These are phyloP conservation scores for Ormyrus thymus DNA, from an alignment of 2,888 invertebrate species.

Conservation along the genomic window DNA sequence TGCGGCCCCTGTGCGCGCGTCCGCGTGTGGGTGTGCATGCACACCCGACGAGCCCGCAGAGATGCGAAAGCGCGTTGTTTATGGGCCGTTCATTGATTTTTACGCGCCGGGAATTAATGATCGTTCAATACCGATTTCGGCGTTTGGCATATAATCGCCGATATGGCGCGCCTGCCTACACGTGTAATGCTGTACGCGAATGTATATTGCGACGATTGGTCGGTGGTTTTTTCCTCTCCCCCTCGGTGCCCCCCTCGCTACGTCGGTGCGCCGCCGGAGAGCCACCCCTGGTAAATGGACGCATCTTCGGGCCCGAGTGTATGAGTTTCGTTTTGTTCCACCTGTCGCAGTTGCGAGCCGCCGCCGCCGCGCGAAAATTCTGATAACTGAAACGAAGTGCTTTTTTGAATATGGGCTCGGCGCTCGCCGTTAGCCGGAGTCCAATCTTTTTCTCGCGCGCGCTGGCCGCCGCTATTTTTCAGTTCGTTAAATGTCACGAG, in stretches of 20 bases:
- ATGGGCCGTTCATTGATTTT: constrained; percentile 75
- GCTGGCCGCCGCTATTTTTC: neutral
- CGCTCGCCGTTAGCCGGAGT: too few relatives aligned
- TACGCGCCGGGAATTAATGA: constrained; percentile 74
- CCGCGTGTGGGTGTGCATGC: neutral
- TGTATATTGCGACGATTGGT: constrained; percentile 36
- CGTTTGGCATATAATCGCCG: constrained; percentile 67
- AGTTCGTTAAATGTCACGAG: constrained; percentile 21
- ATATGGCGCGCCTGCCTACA: constrained; percentile 5
- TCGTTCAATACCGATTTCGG: constrained; percentile 70
- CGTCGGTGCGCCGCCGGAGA: too few relatives aligned
- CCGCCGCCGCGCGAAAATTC: constrained; percentile 19
- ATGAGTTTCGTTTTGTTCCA: constrained; percentile 27
- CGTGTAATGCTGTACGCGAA: neutral
- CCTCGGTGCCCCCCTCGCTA: neutral
- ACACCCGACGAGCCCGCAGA: constrained; percentile 32
- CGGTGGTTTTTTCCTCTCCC: neutral
- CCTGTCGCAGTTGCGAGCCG: constrained; percentile 11
- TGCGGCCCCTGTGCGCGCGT: neutral
- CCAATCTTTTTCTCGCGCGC: neutral
- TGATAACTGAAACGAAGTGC: constrained; percentile 33
- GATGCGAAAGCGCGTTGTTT: constrained; percentile 67
- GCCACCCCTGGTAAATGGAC: neutral
- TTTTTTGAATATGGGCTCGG: constrained; percentile 4
- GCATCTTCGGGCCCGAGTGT: neutral